Evolutionary conservation across 2,888 invertebrate genomes (phyloP).

Genomic region (Caenorhabditis japonica): DNA sequence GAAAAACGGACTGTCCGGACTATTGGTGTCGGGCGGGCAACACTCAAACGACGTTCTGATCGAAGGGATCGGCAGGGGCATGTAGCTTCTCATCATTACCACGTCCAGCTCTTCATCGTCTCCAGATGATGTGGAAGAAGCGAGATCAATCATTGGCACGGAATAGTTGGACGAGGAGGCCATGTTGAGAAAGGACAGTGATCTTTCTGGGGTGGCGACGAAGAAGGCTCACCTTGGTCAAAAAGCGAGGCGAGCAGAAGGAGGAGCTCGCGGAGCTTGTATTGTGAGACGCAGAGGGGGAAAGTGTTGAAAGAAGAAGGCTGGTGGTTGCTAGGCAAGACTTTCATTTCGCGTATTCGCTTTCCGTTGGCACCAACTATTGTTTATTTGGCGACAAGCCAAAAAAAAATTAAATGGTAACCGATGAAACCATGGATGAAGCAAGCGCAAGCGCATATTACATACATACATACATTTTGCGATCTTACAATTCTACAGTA

Average conservation of each 20-base stretch:
- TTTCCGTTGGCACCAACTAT: too few species aligned
- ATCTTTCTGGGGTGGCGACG: not conserved
- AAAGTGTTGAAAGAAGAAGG: too few species aligned
- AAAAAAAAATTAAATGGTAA: too few species aligned
- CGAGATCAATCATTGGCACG: constrained; percentile 29
- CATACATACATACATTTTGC: too few species aligned
- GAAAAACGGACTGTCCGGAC: constrained; percentile 8
- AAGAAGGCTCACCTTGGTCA: constrained; percentile 12
- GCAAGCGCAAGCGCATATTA: too few species aligned
- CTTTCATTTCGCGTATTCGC: too few species aligned
- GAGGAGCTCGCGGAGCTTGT: not conserved
- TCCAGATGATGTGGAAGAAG: constrained; percentile 34
- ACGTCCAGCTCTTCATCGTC: constrained; percentile 23
- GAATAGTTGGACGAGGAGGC: not conserved
- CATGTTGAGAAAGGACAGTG: not conserved
- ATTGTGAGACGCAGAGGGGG: too few species aligned
- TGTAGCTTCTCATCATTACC: constrained; percentile 3
- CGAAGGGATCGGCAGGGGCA: not conserved
- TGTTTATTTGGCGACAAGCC: too few species aligned
- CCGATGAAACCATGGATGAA: too few species aligned
- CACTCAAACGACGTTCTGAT: constrained; percentile 6
- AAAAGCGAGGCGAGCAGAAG: not conserved
- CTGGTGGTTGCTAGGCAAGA: too few species aligned
- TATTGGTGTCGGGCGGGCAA: too few species aligned
- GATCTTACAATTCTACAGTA: too few species aligned